Conservation (phyloP, 1,140 invertebrate species). For the Dendrolimus punctatus region DNA sequence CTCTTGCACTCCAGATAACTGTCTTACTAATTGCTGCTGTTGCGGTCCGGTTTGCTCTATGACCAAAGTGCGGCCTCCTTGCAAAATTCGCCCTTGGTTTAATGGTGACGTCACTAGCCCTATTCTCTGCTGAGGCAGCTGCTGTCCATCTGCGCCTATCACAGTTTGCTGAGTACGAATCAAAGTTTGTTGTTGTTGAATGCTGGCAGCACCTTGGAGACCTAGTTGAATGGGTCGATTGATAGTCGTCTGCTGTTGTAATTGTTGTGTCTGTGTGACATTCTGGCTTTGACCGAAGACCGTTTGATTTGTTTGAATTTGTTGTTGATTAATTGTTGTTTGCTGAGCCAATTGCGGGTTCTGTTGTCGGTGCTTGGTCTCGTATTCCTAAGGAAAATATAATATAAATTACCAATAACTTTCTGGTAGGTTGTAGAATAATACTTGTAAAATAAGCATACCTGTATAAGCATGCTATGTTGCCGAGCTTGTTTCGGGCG, state of each 20-base stretch:
- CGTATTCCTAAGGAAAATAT: slow-evolving; percentile 66
- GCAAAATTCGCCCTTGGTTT: slow-evolving; percentile 46
- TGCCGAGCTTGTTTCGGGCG: slow-evolving; percentile 86
- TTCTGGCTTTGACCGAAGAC: slow-evolving; percentile 59
- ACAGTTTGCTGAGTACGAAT: slow-evolving; percentile 55
- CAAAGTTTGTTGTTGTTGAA: slow-evolving; percentile 53
- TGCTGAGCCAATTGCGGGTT: slow-evolving; percentile 61
- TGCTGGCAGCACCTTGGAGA: slow-evolving; percentile 30
- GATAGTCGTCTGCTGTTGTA: slow-evolving; percentile 51
- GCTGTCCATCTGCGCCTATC: slow-evolving; percentile 46
- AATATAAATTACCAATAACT: slow-evolving; percentile 3
- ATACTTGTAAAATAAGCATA: slow-evolving; percentile 13
- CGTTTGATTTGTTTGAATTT: slow-evolving; percentile 49
- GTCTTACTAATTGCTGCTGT: slow-evolving; percentile 50
- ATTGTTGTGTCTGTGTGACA: slow-evolving; percentile 44
- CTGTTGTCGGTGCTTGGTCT: slow-evolving; percentile 70
- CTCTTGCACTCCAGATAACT: slow-evolving; percentile 40
- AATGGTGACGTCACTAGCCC: slow-evolving; percentile 54
- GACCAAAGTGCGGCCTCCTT: slow-evolving; percentile 49
- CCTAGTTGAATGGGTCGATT: slow-evolving; percentile 58
- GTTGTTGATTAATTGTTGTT: slow-evolving; percentile 59
- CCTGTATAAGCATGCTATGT: slow-evolving; percentile 83
- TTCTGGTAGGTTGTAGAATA: not conserved
- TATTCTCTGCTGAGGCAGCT: slow-evolving; percentile 51
- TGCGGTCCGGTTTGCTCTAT: slow-evolving; percentile 51